phyloP scores from a whole-genome alignment of 2,113 vertebrate species.

The Lagopus leucura region DNA sequence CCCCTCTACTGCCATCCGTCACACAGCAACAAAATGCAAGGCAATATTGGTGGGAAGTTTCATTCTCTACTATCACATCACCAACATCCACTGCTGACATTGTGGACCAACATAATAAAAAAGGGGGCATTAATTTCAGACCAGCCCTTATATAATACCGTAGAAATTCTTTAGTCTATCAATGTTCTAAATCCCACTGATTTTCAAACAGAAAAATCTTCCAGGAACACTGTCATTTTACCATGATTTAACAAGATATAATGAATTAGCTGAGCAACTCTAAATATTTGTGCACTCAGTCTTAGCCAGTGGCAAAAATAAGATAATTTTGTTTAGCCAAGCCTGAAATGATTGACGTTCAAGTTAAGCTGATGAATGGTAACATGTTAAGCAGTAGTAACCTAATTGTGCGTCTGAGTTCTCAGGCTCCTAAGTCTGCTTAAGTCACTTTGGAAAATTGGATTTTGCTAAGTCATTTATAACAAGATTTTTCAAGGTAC shows the following conservation, averaged over 20 bases:
- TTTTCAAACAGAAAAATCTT: background rate
- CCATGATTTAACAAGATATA: background rate
- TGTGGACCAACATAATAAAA: background rate
- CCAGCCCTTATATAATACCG: background rate
- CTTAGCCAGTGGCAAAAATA: slow-evolving; percentile 9
- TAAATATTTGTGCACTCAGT: background rate
- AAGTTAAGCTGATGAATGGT: slow-evolving; percentile 45
- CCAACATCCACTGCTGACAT: background rate
- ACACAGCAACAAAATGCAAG: background rate
- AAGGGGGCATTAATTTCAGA: background rate
- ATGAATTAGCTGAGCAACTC: background rate
- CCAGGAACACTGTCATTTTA: background rate
- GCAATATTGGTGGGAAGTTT: background rate
- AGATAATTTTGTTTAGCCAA: background rate
- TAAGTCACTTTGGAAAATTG: slow-evolving; percentile 66
- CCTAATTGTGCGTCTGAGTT: slow-evolving; percentile 38
- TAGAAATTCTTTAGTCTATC: background rate
- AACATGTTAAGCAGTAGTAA: slow-evolving; percentile 31
- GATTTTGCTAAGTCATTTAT: slow-evolving; percentile 53
- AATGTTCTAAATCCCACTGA: background rate
- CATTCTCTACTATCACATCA: background rate
- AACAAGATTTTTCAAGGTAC: slow-evolving; percentile 60
- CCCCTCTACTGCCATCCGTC: background rate
- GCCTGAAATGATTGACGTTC: slow-evolving; percentile 42
- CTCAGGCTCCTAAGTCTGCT: slow-evolving; percentile 36